Percentiles rank a stretch among this genome's conserved stretches.
These are phyloP conservation scores for Syngnathoides biaculeatus DNA, from an alignment of 2,113 vertebrate genomes.

Conservation along the genomic window DNA sequence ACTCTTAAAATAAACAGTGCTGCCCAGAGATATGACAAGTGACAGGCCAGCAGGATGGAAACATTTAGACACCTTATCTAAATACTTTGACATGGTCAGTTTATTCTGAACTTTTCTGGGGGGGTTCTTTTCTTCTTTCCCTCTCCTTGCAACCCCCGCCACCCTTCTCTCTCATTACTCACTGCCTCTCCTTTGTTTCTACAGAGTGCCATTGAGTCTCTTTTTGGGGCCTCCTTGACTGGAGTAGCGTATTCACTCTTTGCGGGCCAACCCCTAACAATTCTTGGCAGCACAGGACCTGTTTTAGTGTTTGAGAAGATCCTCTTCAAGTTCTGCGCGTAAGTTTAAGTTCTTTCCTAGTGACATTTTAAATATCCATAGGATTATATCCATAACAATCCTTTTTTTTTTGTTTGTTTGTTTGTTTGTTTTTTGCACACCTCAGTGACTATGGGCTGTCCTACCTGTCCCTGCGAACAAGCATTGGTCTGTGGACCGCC, in stretches of 20 bases:
- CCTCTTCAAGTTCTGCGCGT: slow-evolving; percentile 95
- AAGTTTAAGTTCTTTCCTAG: slow-evolving; percentile 41
- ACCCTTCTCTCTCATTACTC: slow-evolving; percentile 13
- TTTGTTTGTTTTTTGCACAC: background rate
- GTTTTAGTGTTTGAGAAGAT: slow-evolving; percentile 98
- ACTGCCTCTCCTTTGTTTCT: slow-evolving; percentile 38
- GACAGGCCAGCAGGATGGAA: slow-evolving; percentile 38
- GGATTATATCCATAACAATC: background rate
- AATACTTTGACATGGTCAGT: slow-evolving; percentile 17
- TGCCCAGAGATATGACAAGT: slow-evolving; percentile 23
- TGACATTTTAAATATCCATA: background rate
- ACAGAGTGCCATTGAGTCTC: slow-evolving; percentile 76
- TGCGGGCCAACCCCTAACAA: slow-evolving; percentile 93
- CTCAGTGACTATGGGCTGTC: slow-evolving; percentile 84
- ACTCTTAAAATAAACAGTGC: slow-evolving; percentile 37
- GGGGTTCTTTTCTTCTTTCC: slow-evolving; percentile 18
- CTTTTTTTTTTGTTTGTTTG: too few species aligned
- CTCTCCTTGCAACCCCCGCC: slow-evolving; percentile 34
- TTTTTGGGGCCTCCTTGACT: slow-evolving; percentile 81
- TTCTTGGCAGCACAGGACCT: slow-evolving; percentile 93
- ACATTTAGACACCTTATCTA: slow-evolving; percentile 31
- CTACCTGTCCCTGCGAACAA: slow-evolving; percentile 88
- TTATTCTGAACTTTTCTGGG: slow-evolving; percentile 30
- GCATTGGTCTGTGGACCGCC: slow-evolving; percentile 93
- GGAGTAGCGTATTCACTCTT: slow-evolving; percentile 93